Conservation (phyloP, 2,797 vertebrate genomes). For the Emys orbicularis region DNA sequence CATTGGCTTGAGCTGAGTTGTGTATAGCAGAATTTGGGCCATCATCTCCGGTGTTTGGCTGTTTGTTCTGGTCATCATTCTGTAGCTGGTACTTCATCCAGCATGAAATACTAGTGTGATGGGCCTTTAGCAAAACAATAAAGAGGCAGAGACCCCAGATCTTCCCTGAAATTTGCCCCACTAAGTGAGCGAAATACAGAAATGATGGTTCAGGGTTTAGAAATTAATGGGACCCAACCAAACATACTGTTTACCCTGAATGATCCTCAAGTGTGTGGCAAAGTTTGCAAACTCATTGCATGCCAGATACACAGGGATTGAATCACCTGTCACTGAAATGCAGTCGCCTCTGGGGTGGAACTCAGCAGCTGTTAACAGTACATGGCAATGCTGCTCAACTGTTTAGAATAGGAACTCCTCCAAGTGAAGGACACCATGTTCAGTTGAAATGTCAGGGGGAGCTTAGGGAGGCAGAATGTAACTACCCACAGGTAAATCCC, state of each 20-base stretch:
- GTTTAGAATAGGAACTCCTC: background rate
- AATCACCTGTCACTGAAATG: background rate
- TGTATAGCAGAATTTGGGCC: background rate
- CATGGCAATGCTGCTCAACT: background rate
- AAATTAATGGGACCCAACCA: background rate
- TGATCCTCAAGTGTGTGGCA: accelerated
- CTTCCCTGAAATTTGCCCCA: background rate
- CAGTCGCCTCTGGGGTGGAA: background rate
- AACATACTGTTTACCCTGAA: background rate
- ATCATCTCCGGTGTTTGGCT: background rate
- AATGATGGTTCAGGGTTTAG: background rate
- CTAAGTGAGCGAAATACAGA: background rate
- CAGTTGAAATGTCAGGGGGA: background rate
- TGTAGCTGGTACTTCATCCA: background rate
- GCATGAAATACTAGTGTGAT: background rate
- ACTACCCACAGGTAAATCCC: background rate
- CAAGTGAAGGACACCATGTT: background rate
- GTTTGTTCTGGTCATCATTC: background rate
- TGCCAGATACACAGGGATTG: background rate
- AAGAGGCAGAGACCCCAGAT: background rate
- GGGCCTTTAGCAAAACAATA: background rate
- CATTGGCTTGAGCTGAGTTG: background rate
- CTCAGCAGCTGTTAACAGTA: background rate
- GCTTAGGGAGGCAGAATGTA: background rate
- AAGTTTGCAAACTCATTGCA: background rate